phyloP scores from a whole-genome alignment of 2,113 vertebrate species.

The Leptosomus discolor region DNA sequence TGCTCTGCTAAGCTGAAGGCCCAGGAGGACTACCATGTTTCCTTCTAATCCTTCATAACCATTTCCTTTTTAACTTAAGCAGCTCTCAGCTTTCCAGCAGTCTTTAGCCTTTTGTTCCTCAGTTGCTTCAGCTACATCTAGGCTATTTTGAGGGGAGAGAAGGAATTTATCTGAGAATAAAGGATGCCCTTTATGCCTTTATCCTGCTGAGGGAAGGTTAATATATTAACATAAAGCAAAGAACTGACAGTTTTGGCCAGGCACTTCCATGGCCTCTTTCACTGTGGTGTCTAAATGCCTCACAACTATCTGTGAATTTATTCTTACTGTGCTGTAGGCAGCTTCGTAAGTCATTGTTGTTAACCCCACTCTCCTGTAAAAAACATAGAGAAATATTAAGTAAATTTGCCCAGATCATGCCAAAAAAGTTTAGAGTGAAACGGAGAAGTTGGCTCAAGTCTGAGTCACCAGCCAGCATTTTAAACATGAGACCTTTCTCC shows the following conservation, averaged over 20 bases:
- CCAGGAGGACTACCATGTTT: not conserved
- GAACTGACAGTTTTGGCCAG: not conserved
- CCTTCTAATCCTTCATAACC: not conserved
- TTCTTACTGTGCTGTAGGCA: not conserved
- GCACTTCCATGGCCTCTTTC: not conserved
- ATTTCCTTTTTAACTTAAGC: not conserved
- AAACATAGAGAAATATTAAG: not conserved
- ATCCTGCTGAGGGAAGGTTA: not conserved
- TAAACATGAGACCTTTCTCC: not conserved
- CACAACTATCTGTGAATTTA: not conserved
- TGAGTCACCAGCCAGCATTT: not conserved
- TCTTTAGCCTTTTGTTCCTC: not conserved
- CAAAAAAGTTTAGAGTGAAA: not conserved
- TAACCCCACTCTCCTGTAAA: rapidly evolving
- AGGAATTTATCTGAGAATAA: not conserved
- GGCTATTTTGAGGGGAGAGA: not conserved
- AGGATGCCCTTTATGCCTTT: not conserved
- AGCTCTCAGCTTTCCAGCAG: not conserved
- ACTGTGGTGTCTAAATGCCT: not conserved
- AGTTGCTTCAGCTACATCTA: not conserved
- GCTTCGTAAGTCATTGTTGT: not conserved
- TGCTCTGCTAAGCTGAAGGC: not conserved
- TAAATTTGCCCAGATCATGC: not conserved
- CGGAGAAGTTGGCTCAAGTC: not conserved
- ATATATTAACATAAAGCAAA: not conserved